Evolutionary conservation across 2,113 vertebrate genomes (phyloP), one percentile per base, ranked within the genome.

Genomic region (Excalfactoria chinensis): DNA sequence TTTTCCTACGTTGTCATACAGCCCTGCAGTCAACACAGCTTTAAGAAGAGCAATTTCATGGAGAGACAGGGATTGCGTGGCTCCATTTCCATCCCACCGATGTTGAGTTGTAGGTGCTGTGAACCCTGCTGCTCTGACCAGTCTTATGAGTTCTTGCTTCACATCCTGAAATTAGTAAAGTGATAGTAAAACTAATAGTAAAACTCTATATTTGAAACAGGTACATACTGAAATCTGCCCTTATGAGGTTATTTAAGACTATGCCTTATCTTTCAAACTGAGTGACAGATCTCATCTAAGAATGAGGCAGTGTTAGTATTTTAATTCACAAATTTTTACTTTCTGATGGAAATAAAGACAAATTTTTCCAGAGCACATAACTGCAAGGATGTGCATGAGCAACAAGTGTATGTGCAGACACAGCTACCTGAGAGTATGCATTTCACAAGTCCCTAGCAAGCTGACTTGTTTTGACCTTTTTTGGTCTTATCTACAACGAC

Each of bases 41-140:
- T 99, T 99, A 90, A 99, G 97, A 64, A 99, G 97, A 18, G 98
- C 98, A 40, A 98, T 96, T 88, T 99, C 98, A 56, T 98, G 98
- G 84, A 96, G 96, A 68, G 98, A 98, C 18, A 97, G 97, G 6
- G 93, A 48, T 41, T 91, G 97, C 25, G 69, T 16, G 69, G 34
- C 11, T 95, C 49, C 80, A 51, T 28, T 94, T 95, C 76, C 90
- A 71, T 97, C 91, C 82, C 79, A 82, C 88, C 86, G 91, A 63
- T 62, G 73, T 5, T 78, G 90, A 3, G 35, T 20, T 46, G 95
- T 43, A 19, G 97, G 69, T 62, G 96, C 86, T 83, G 96, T 89
- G 97, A 99, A 99, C 13, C 99, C 99, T 4, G 97, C 99, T 93
- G 98, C 98, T 93, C 98, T 98, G 95, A 99, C 98, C 97, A 99